Conservation (phyloP, 2,113 vertebrate species). For the Phodopus roborovskii region DNA sequence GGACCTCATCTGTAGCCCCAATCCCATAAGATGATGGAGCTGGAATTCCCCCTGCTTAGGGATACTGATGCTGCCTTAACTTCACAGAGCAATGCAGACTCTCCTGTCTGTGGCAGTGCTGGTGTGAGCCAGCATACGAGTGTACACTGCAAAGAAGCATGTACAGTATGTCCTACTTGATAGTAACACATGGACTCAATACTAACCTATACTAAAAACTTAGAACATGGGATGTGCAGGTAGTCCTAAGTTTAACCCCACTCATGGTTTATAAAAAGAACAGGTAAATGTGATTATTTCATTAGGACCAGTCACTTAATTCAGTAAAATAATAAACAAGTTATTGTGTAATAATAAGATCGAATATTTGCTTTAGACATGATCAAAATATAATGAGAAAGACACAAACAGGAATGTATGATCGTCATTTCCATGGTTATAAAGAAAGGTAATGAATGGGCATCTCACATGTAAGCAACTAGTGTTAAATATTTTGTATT, state of each 20-base stretch:
- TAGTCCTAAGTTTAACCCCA: not conserved
- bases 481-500: not conserved
- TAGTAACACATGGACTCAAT: not conserved
- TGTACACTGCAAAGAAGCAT: not conserved
- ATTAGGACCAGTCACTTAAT: not conserved
- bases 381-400: not conserved
- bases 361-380: slow-evolving; percentile 2
- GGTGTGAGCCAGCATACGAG: not conserved
- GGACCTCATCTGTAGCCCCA: too few relatives aligned
- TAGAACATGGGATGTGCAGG: not conserved
- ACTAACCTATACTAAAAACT: not conserved
- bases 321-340: slow-evolving; percentile 10
- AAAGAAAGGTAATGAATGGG: not conserved
- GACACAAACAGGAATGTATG: not conserved
- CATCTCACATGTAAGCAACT: not conserved
- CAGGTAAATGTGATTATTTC: not conserved
- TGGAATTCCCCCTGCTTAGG: not conserved
- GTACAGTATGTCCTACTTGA: not conserved
- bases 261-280: not conserved
- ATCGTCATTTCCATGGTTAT: not conserved
- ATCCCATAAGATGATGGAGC: too few relatives aligned
- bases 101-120: not conserved
- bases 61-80: too few relatives aligned
- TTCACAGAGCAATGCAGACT: not conserved
- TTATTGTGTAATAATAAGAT: not conserved